Percentiles rank a stretch among this genome's conserved stretches.
These are phyloP conservation scores for Lasioglossum figueresi DNA, from an alignment of 2,888 invertebrate genomes.

Conservation along the genomic window DNA sequence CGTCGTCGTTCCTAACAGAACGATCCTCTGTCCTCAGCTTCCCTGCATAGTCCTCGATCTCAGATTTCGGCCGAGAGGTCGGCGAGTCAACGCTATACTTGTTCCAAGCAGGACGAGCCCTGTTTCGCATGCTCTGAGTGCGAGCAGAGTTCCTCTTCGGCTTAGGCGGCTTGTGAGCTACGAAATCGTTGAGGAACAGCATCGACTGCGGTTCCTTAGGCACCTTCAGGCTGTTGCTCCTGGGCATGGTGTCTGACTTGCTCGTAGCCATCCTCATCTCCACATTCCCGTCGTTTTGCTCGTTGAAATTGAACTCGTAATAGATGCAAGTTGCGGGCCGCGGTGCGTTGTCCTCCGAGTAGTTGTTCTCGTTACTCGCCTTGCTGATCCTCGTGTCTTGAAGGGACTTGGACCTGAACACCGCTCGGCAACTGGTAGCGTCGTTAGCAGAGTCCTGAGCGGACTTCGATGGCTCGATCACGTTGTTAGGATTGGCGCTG, in stretches of 20 bases:
- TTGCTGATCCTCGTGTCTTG: slow-evolving; percentile 82
- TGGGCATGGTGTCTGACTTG: slow-evolving; percentile 63
- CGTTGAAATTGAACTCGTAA: slow-evolving; percentile 77
- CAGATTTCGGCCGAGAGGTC: slow-evolving; percentile 21
- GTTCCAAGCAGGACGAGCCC: slow-evolving; percentile 79
- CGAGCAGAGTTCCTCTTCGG: slow-evolving; percentile 83
- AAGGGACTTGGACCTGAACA: slow-evolving; percentile 83
- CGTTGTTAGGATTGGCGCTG: slow-evolving; percentile 80
- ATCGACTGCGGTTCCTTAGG: slow-evolving; percentile 77
- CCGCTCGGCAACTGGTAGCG: slow-evolving; percentile 68
- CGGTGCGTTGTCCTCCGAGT: slow-evolving; percentile 66
- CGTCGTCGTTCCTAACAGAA: neutral
- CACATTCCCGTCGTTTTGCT: slow-evolving; percentile 60
- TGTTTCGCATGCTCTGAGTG: slow-evolving; percentile 80
- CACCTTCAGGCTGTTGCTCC: slow-evolving; percentile 70
- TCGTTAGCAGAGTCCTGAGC: slow-evolving; percentile 41
- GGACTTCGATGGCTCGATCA: slow-evolving; percentile 50
- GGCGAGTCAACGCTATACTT: slow-evolving; percentile 72
- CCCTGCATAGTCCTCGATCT: slow-evolving; percentile 37
- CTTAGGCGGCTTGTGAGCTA: slow-evolving; percentile 91
- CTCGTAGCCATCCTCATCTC: slow-evolving; percentile 51
- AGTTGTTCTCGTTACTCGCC: slow-evolving; percentile 62
- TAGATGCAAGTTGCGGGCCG: slow-evolving; percentile 71
- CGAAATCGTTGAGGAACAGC: slow-evolving; percentile 83
- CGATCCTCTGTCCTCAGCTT: slow-evolving; percentile 31